Evolutionary conservation across 2,888 invertebrate species (phyloP).

Genomic region (Torymus texanus): DNA sequence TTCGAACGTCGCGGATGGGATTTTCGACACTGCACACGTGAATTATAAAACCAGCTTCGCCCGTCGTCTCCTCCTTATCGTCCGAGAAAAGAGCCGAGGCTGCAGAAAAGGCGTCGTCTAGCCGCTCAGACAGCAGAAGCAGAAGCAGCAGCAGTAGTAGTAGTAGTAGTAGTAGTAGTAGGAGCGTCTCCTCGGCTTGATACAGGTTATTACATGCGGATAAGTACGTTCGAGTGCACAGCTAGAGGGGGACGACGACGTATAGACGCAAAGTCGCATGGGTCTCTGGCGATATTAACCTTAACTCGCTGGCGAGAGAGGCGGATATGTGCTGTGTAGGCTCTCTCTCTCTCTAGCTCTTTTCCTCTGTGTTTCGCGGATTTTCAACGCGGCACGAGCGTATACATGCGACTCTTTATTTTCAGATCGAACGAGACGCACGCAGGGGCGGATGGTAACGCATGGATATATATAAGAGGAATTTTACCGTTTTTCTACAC

Average conservation of each 20-base stretch:
- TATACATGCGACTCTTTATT: no score
- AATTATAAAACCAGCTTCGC: slow-evolving; percentile 19
- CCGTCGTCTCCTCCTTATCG: slow-evolving; percentile 3
- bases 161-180: background rate
- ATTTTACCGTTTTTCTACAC: no score
- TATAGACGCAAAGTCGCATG: background rate
- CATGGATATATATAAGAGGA: no score
- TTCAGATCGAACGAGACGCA: no score
- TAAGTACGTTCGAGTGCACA: slow-evolving; percentile 28
- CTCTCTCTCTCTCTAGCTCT: no score
- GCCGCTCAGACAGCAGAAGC: background rate
- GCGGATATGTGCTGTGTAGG: no score
- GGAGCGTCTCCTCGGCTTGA: background rate
- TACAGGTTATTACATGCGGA: slow-evolving; percentile 36
- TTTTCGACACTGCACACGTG: slow-evolving; percentile 20
- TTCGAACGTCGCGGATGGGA: background rate
- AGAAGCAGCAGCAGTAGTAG: background rate
- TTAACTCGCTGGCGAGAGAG: background rate
- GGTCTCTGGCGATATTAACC: slow-evolving; percentile 25
- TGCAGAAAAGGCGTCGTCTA: slow-evolving; percentile 18
- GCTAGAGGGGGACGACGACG: slow-evolving; percentile 1
- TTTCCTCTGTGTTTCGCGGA: no score
- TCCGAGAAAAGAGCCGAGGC: slow-evolving; percentile 9
- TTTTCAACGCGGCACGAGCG: no score
- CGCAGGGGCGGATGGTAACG: no score